Percentiles rank a stretch among this genome's conserved stretches.
Evolutionary conservation across 2,113 vertebrate genomes (phyloP).

Genomic region (Anoura caudifer): DNA sequence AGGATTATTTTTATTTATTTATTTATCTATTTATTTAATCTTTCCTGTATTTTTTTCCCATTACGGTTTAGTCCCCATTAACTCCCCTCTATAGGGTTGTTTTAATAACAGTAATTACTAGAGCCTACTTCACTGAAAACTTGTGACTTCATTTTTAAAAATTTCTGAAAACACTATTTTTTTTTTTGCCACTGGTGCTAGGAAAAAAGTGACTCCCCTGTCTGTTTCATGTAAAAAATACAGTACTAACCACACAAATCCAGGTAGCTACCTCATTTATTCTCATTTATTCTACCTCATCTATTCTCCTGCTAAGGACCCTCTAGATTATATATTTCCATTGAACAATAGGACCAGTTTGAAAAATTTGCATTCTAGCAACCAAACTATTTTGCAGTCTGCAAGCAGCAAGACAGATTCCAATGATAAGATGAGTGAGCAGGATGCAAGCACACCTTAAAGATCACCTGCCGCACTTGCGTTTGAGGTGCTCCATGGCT

Average conservation of each 20-base stretch:
- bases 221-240: not conserved
- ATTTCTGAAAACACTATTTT: not conserved
- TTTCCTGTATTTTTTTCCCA: too few species aligned
- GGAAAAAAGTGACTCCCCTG: not conserved
- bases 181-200: not conserved
- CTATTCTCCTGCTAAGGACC: conserved; percentile 12
- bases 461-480: conserved; percentile 72
- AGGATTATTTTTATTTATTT: not conserved
- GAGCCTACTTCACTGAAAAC: not conserved
- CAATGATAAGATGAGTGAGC: conserved; percentile 62
- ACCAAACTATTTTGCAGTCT: conserved; percentile 1
- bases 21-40: too few species aligned
- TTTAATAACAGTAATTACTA: not conserved
- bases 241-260: not conserved
- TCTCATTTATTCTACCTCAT: not conserved
- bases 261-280: not conserved
- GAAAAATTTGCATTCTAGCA: not conserved
- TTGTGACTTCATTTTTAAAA: not conserved
- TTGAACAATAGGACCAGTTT: not conserved
- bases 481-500: conserved; percentile 79
- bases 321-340: not conserved
- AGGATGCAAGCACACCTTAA: conserved; percentile 73
- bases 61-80: too few species aligned
- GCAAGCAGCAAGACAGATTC: conserved; percentile 31
- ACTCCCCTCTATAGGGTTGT: not conserved